A percentile compares a stretch with the other conserved stretches of the same genome.
Conservation (phyloP, 2,113 vertebrate genomes). For the Ovibos moschatus region DNA sequence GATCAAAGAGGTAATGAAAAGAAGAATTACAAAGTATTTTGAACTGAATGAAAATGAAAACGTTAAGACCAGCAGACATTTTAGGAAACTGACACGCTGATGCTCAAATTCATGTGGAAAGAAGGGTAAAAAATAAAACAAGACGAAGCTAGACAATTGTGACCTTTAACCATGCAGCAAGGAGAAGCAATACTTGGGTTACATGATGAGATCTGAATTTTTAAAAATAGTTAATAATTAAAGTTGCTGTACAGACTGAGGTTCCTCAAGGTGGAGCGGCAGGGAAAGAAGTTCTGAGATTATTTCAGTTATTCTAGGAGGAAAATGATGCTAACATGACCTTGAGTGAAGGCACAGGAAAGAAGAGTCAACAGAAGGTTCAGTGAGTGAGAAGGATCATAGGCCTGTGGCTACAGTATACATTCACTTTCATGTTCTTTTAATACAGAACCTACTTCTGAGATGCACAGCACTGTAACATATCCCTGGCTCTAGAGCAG, state of each 20-base stretch:
- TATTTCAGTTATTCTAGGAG: background rate
- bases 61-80: background rate
- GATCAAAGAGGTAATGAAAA: background rate
- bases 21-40: background rate
- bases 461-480: background rate
- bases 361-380: background rate
- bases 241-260: background rate
- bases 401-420: background rate
- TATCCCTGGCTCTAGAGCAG: background rate
- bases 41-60: background rate
- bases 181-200: background rate
- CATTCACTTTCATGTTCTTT: background rate
- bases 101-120: background rate
- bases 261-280: background rate
- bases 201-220: background rate
- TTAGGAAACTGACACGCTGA: background rate
- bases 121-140: background rate
- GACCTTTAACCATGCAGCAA: background rate
- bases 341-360: background rate
- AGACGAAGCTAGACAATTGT: background rate
- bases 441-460: background rate
- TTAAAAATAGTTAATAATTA: background rate
- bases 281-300: background rate
- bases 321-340: background rate
- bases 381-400: background rate